Percentiles rank a stretch among this genome's conserved stretches.
Evolutionary conservation across 2,888 invertebrate genomes (phyloP).

Genomic region (Cephus pulcher): DNA sequence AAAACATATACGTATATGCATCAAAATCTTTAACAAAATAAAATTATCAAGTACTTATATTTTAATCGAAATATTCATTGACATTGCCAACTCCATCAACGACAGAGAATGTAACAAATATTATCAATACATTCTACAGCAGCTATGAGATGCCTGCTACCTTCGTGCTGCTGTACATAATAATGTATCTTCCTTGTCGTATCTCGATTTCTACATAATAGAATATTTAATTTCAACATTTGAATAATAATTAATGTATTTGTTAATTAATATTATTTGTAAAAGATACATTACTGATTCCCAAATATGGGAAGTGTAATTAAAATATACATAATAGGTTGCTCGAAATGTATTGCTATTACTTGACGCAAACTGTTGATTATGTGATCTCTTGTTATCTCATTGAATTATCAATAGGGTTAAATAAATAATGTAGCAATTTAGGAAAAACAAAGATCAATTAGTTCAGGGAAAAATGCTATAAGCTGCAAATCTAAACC

Average conservation of each 20-base stretch:
- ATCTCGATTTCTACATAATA: background rate
- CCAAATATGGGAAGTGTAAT: background rate
- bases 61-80: background rate
- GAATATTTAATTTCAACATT: background rate
- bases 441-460: background rate
- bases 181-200: background rate
- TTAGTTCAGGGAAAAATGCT: background rate
- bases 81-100: background rate
- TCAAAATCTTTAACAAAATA: background rate
- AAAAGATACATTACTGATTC: background rate
- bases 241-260: background rate
- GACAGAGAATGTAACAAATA: slow-evolving; percentile 12
- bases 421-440: background rate
- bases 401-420: background rate
- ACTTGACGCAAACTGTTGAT: background rate
- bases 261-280: background rate
- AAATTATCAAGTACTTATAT: background rate
- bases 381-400: background rate
- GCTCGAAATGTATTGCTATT: background rate
- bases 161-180: background rate
- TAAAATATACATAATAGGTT: background rate
- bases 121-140: slow-evolving; percentile 12
- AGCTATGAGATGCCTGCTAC: background rate
- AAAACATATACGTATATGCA: slow-evolving; percentile 38
- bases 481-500: background rate